A percentile compares a stretch with the other conserved stretches of the same genome.
phyloP scores from a whole-genome alignment of 2,888 invertebrate species.

The Meteorus colon region DNA sequence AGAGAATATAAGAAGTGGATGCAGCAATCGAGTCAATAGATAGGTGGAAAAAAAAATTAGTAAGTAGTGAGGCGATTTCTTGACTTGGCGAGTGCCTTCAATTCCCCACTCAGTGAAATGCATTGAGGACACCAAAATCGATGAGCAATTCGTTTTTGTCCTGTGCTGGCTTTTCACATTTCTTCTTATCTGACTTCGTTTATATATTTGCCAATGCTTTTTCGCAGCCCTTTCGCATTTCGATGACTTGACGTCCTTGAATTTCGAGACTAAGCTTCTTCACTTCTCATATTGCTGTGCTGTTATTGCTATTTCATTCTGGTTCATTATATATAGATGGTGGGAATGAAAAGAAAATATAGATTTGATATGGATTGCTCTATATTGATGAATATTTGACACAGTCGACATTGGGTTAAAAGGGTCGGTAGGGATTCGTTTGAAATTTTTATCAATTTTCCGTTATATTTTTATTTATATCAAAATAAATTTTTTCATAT shows the following conservation, averaged over 20 bases:
- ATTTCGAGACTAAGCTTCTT: background rate
- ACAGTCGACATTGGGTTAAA: too few species aligned
- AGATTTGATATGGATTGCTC: too few species aligned
- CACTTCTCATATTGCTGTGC: background rate
- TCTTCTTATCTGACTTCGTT: background rate
- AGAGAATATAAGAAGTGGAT: too few species aligned
- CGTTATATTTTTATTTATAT: too few species aligned
- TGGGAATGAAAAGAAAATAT: too few species aligned
- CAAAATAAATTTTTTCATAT: too few species aligned
- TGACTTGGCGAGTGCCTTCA: background rate
- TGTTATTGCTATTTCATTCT: background rate
- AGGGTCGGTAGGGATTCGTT: too few species aligned
- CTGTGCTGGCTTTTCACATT: background rate
- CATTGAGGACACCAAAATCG: constrained; percentile 9
- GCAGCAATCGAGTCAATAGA: background rate
- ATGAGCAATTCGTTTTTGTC: constrained; percentile 4
- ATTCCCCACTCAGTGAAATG: background rate
- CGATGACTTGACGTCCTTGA: background rate
- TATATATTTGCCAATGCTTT: background rate
- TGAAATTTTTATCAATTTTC: too few species aligned
- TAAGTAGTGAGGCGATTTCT: background rate
- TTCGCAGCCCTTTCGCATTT: background rate
- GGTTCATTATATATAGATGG: too few species aligned
- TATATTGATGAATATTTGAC: too few species aligned
- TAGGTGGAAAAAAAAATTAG: background rate